Conservation (phyloP, 2,888 invertebrate genomes). For the Boloria selene region DNA sequence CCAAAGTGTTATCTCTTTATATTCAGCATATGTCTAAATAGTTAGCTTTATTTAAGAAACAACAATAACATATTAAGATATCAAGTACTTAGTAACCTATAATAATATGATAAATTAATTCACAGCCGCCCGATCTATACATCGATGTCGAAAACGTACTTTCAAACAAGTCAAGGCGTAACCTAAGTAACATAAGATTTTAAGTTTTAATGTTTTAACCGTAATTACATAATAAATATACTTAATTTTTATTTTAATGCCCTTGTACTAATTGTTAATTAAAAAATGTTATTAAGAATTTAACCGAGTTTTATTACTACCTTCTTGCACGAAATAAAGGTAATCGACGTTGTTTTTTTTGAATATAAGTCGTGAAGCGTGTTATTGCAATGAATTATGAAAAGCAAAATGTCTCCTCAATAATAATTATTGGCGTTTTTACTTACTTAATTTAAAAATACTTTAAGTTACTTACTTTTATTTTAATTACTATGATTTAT, state of each 20-base stretch:
- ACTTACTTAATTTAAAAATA: too few species aligned
- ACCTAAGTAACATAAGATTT: slow-evolving; percentile 7
- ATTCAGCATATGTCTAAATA: not conserved
- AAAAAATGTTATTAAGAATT: slow-evolving; percentile 11
- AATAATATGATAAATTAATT: slow-evolving; percentile 32
- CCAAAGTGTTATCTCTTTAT: not conserved
- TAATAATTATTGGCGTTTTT: too few species aligned
- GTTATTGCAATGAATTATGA: not conserved
- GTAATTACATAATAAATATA: slow-evolving; percentile 7
- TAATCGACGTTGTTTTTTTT: slow-evolving; percentile 3
- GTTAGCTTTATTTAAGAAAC: too few species aligned
- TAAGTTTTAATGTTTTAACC: slow-evolving; percentile 21
- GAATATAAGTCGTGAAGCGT: not conserved
- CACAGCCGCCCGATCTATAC: slow-evolving; percentile 48
- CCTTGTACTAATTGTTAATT: slow-evolving; percentile 29
- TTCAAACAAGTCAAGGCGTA: slow-evolving; percentile 32
- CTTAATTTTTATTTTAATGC: slow-evolving; percentile 12
- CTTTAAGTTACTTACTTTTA: too few species aligned
- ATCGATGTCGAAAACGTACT: slow-evolving; percentile 42
- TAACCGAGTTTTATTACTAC: slow-evolving; percentile 19
- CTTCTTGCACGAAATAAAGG: not conserved
- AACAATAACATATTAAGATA: not conserved
- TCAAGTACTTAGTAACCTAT: slow-evolving; percentile 1
- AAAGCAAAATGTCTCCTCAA: too few species aligned
- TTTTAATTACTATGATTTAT: too few species aligned